phyloP scores from a whole-genome alignment of 2,797 vertebrate species.

The Manis crassicaudata region DNA sequence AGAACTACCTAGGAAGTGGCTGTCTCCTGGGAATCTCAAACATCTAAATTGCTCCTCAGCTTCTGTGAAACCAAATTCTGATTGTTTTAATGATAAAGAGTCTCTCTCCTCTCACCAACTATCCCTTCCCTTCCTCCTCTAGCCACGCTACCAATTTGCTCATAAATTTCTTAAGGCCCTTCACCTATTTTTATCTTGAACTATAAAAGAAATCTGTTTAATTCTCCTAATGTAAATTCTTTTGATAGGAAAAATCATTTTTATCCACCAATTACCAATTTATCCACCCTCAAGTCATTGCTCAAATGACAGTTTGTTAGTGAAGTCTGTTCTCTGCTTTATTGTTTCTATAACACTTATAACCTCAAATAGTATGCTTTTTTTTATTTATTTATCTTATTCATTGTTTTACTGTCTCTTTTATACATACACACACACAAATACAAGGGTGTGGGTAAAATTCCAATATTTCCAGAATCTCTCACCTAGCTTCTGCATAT shows the following conservation, averaged over 20 bases:
- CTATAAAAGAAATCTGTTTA: background rate
- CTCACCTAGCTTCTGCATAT: too few relatives aligned
- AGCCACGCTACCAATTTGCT: background rate
- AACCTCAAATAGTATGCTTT: background rate
- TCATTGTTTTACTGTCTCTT: background rate
- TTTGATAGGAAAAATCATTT: background rate
- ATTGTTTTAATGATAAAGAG: too few relatives aligned
- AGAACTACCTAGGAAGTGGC: background rate
- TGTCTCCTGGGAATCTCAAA: background rate
- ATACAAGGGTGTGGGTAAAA: background rate
- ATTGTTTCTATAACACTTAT: background rate
- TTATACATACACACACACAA: background rate
- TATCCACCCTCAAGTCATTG: background rate
- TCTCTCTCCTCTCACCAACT: background rate
- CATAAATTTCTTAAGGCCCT: background rate
- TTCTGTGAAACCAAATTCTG: constrained; percentile 31
- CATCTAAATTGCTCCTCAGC: background rate
- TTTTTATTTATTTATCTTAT: background rate
- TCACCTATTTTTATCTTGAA: background rate
- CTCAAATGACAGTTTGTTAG: background rate
- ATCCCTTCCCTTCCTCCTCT: background rate
- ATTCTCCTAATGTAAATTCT: background rate
- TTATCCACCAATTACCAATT: background rate
- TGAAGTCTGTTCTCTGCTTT: background rate
- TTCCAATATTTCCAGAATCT: too few relatives aligned